A percentile compares a stretch with the other conserved stretches of the same genome.
phyloP scores from a whole-genome alignment of 53 echinoderm and acorn worm genomes.

The Hippasteria phrygiana region DNA sequence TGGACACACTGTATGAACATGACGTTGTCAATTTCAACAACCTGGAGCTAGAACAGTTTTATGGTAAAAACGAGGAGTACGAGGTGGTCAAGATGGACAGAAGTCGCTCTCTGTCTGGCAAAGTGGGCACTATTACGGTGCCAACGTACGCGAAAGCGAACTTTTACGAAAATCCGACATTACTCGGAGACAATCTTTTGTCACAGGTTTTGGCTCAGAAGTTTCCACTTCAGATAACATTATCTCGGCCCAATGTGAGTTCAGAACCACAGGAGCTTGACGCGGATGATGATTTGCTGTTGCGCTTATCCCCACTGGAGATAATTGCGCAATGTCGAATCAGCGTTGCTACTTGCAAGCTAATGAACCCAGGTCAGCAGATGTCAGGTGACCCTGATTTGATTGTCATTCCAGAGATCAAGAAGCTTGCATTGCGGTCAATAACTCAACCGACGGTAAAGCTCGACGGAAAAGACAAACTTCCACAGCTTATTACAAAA shows the following conservation, averaged over 20 bases:
- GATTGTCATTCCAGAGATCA: conserved; percentile 4
- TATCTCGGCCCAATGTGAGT: conserved; percentile 14
- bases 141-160: conserved; percentile 8
- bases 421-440: conserved; percentile 27
- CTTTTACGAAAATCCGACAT: neutral
- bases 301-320: conserved; percentile 22
- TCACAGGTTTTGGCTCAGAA: conserved; percentile 1
- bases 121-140: conserved; percentile 19
- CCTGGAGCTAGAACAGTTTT: neutral
- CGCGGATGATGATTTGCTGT: conserved; percentile 9
- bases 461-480: too few relatives aligned
- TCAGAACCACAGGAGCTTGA: neutral
- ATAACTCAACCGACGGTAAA: neutral
- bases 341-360: neutral
- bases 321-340: neutral
- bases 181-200: neutral
- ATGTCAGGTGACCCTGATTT: neutral
- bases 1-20: conserved; percentile 21
- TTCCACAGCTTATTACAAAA: neutral
- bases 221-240: neutral
- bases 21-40: conserved; percentile 20
- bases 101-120: conserved; percentile 12
- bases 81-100: conserved; percentile 25
- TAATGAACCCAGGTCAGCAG: neutral
- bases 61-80: neutral